phyloP scores from a whole-genome alignment of 2,888 invertebrate genomes.

The Diarsia mendica region DNA sequence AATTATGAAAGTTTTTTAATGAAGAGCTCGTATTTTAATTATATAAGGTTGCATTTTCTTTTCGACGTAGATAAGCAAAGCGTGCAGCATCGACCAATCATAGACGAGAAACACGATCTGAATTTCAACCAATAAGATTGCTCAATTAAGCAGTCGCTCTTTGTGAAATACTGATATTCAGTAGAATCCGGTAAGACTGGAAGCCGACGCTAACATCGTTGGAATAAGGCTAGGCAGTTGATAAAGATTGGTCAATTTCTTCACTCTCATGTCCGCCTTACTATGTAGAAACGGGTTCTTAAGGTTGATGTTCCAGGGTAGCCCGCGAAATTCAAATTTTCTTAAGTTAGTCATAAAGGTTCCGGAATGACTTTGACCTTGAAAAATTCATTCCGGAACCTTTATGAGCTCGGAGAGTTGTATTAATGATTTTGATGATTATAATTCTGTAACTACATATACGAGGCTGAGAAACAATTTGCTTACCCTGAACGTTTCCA shows the following conservation, averaged over 20 bases:
- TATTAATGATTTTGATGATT: too few species aligned
- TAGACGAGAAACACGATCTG: not conserved
- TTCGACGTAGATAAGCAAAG: not conserved
- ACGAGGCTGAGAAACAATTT: too few species aligned
- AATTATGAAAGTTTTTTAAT: not conserved
- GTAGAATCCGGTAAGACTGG: not conserved
- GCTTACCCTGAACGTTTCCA: too few species aligned
- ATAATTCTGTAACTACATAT: too few species aligned
- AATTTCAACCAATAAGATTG: not conserved
- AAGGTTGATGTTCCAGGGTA: too few species aligned
- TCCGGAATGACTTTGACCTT: too few species aligned
- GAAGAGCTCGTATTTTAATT: not conserved
- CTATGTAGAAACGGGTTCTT: not conserved
- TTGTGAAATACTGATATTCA: not conserved
- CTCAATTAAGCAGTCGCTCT: not conserved
- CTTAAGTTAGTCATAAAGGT: too few species aligned
- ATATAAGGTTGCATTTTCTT: not conserved
- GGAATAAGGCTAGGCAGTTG: not conserved
- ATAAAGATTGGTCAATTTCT: not conserved
- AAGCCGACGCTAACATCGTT: not conserved
- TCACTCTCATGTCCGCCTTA: not conserved
- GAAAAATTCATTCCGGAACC: too few species aligned
- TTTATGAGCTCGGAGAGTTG: too few species aligned
- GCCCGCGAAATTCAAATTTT: too few species aligned
- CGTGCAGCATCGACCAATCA: not conserved